Evolutionary conservation across 2,888 invertebrate genomes (phyloP), one percentile per base, ranked within the genome.

Genomic region (Drosophila maculinotata): DNA sequence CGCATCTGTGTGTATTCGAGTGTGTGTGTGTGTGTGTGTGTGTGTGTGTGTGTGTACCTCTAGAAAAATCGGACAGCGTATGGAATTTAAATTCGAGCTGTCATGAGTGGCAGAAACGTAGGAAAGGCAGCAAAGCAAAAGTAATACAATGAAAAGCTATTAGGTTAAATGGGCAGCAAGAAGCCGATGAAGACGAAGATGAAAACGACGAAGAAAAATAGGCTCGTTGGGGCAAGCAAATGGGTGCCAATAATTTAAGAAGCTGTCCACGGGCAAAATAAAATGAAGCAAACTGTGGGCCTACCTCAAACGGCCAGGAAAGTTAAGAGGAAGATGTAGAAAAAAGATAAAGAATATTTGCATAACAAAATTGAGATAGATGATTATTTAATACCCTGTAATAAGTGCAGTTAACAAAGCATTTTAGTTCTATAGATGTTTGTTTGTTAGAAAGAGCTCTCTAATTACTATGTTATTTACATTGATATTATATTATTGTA

Each of bases 101-200:
- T 28, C 38, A 51, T 51, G 41, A 58, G 48, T 36, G 15, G 31
- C 35, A 28, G 20, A 39, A 49, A 23, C 12, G 48, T n/a, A 23
- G 36, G 26, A 38, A 26, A 35, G 35, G 57, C 57, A 41, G 44
- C 52, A 41, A 41, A 47, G 65, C 52, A 42, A 41, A 57, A 60
- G 60, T 39, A 64, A 54, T 79, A 76, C 73, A 79, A 77, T 79
- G 73, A 65, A 76, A 79, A 72, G 76, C 80, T 73, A 65, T 77
- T 80, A 80, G 69, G 65, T 59, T 68, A 65, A 77, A 77, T 76
- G 68, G 64, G 41, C 52, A 63, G 58, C 58, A 20, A 30, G 33
- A 45, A 49, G 53, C 44, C 31, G 26, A 35, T 12, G 51, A 44
- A 51, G 47, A 64, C 35, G 54, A 8, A 14, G 33, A 48, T 28